Evolutionary conservation across 2,797 vertebrate species (phyloP).

Genomic region (Chiroxiphia lanceolata): DNA sequence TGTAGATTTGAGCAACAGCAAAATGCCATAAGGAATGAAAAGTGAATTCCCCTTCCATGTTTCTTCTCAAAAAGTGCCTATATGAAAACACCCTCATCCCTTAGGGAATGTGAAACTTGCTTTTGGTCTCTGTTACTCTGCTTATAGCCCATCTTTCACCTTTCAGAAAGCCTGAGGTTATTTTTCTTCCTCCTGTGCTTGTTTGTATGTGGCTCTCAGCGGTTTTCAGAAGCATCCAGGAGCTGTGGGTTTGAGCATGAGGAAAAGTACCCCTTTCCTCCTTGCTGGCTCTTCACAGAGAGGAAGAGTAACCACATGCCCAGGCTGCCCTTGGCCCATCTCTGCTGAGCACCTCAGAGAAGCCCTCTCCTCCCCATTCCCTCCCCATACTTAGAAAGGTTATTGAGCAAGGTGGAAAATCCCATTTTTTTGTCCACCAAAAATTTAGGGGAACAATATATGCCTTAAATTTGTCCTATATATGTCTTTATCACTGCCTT

Average conservation of each 20-base stretch:
- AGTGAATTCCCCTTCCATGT: not conserved
- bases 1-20: not conserved
- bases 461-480: not conserved
- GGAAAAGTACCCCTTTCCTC: not conserved
- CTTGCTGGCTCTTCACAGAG: not conserved
- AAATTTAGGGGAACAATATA: not conserved
- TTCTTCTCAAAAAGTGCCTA: not conserved
- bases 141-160: not conserved
- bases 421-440: not conserved
- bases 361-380: not conserved
- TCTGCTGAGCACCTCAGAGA: not conserved
- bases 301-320: not conserved
- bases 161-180: not conserved
- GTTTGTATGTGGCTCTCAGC: not conserved
- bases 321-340: not conserved
- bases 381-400: not conserved
- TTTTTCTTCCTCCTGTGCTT: slow-evolving; percentile 13
- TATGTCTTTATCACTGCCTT: not conserved
- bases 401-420: not conserved
- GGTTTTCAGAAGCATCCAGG: not conserved
- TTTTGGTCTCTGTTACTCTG: not conserved
- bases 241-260: not conserved
- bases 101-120: not conserved
- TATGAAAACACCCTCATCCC: not conserved
- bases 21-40: slow-evolving; percentile 3